Base-by-base conservation (phyloP, 2,888 invertebrate species). In the Cosmopolites sordidus region DNA sequence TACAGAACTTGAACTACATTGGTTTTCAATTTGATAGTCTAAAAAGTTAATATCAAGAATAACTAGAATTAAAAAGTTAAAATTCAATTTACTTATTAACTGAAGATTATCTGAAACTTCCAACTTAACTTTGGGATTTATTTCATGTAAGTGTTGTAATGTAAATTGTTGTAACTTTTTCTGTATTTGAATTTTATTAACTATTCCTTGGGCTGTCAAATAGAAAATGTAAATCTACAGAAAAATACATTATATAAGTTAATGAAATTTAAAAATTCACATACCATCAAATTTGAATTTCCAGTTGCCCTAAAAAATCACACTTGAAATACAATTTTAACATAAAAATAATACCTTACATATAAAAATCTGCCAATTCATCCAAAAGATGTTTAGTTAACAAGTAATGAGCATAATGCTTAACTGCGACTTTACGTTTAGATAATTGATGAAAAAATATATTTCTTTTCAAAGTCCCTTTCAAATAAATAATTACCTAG, bases 341-440 rank as follows among this genome's bases (percentile, higher is more conserved):
- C n/a, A n/a, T n/a, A n/a, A n/a, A 41, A 11, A 14, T n/a, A 43
- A 16, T 16, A 40, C 4, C 82, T 78, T 76, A 88, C 87, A 84
- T 84, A n/a, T 89, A 75, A 48, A 88, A 72, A 70, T 88, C 86
- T 1, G 83, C 80, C 1, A 88, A 78, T 67, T 89, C 87, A 9
- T 78, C 78, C 22, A 84, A 77, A 58, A 83, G 82, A 57, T 84
- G 80, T 60, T 83, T 83, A 5, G 76, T 81, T 8, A 82, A 80
- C n/a, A 92, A 72, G 69, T 87, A 88, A 62, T 84, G 81, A 8
- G 86, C 78, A 67, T 90, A 92, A 62, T 88, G 86, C 58, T 83
- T 80, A 8, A 89, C 76, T 0, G 90, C 91, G 2, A 82, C 74
- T 1, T 85, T 83, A 51, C 86, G 76, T n/a, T 82, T 79, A 0